phyloP scores from a whole-genome alignment of 2,113 vertebrate genomes.

The Ophiodon elongatus region DNA sequence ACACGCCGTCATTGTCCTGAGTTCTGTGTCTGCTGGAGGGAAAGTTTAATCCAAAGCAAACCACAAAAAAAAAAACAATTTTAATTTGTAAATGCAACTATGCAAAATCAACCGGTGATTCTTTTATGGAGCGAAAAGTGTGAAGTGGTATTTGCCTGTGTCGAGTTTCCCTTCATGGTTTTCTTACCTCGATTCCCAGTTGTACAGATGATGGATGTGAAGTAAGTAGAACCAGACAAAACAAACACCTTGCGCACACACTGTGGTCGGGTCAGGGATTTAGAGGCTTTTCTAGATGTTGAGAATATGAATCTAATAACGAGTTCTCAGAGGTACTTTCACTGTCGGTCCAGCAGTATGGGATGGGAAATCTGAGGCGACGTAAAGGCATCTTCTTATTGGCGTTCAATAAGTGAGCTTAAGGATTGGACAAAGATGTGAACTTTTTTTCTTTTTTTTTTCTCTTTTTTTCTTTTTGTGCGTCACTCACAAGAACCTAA shows the following conservation, averaged over 20 bases:
- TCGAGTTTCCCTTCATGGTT: background rate
- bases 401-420: constrained; percentile 25
- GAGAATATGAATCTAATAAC: constrained; percentile 15
- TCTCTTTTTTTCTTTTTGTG: constrained; percentile 39
- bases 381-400: background rate
- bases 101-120: constrained; percentile 40
- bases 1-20: background rate
- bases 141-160: background rate
- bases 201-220: constrained; percentile 24
- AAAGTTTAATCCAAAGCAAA: constrained; percentile 21
- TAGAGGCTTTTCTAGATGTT: constrained; percentile 17
- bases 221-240: constrained; percentile 21
- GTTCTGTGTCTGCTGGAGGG: background rate
- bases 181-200: background rate
- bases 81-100: constrained; percentile 28
- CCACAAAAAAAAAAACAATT: background rate
- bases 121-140: background rate
- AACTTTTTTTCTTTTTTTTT: constrained; percentile 54
- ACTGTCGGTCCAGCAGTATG: constrained; percentile 13
- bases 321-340: constrained; percentile 34
- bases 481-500: constrained; percentile 58
- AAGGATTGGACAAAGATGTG: constrained; percentile 73
- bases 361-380: constrained; percentile 18
- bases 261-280: constrained; percentile 13
- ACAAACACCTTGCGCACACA: constrained; percentile 25